Evolutionary conservation across 2,797 vertebrate species (phyloP).

Genomic region (Semaprochilodus insignis): DNA sequence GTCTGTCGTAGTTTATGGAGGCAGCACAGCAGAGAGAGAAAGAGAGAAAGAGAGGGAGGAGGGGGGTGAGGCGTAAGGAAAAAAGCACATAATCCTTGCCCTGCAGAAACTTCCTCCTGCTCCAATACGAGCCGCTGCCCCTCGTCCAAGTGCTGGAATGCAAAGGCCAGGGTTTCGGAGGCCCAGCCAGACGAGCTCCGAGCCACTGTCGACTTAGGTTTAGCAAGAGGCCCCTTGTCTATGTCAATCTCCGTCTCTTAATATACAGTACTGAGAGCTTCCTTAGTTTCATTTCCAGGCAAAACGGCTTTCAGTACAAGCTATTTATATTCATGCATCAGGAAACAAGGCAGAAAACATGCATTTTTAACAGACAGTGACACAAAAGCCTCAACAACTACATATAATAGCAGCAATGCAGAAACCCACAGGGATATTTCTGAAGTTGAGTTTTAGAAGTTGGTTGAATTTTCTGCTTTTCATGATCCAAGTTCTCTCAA

Average conservation of each 20-base stretch:
- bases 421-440: too few relatives aligned
- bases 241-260: conserved; percentile 49
- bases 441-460: too few relatives aligned
- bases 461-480: too few relatives aligned
- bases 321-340: too few relatives aligned
- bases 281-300: too few relatives aligned
- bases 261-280: too few relatives aligned
- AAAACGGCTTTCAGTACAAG: too few relatives aligned
- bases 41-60: conserved; percentile 79
- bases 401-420: too few relatives aligned
- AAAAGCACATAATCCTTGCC: conserved; percentile 90
- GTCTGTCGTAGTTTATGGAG: conserved; percentile 56
- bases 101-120: conserved; percentile 85
- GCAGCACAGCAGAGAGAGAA: conserved; percentile 66
- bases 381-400: too few relatives aligned
- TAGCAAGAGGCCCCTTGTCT: conserved; percentile 28
- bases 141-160: conserved; percentile 93
- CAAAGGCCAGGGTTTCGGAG: conserved; percentile 89
- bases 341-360: too few relatives aligned
- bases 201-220: conserved; percentile 91
- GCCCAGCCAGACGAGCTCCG: conserved; percentile 92
- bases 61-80: conserved; percentile 81
- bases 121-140: conserved; percentile 80
- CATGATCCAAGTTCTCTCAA: too few relatives aligned
- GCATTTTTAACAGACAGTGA: too few relatives aligned